phyloP scores from a whole-genome alignment of 1,140 invertebrate genomes.

The Eumeta japonica region DNA sequence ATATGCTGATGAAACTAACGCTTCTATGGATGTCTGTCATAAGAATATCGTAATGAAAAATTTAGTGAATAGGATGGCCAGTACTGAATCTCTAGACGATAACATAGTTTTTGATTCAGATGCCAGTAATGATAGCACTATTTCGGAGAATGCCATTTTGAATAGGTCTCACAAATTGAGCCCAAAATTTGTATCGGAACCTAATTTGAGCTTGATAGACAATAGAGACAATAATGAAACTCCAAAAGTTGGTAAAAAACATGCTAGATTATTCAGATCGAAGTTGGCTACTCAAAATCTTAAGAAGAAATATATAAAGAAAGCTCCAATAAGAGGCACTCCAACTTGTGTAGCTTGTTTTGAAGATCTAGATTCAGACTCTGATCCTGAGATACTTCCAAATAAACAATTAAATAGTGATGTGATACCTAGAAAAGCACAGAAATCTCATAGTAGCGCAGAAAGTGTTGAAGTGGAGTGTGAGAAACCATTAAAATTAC shows the following conservation, averaged over 20 bases:
- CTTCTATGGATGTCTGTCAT: slow-evolving; percentile 39
- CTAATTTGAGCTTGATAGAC: slow-evolving; percentile 44
- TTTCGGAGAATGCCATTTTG: slow-evolving; percentile 40
- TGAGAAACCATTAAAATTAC: too few relatives aligned
- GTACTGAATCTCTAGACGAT: slow-evolving; percentile 33
- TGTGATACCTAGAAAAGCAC: slow-evolving; percentile 14
- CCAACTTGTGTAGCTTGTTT: slow-evolving; percentile 45
- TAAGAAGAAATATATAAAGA: slow-evolving; percentile 45
- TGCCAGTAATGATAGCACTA: slow-evolving; percentile 38
- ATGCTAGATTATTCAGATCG: slow-evolving; percentile 38
- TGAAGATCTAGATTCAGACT: slow-evolving; percentile 36
- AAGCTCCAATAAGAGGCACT: slow-evolving; percentile 26
- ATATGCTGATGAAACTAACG: slow-evolving; percentile 23
- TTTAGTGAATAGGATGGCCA: slow-evolving; percentile 42
- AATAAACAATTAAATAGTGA: too few relatives aligned
- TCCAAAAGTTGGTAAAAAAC: slow-evolving; percentile 41
- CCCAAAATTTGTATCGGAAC: slow-evolving; percentile 52
- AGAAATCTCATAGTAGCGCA: slow-evolving; percentile 10
- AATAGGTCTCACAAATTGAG: slow-evolving; percentile 34
- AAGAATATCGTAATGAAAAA: slow-evolving; percentile 47
- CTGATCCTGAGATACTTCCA: slow-evolving; percentile 26
- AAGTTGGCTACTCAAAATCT: slow-evolving; percentile 32
- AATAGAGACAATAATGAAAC: slow-evolving; percentile 29
- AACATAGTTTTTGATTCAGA: slow-evolving; percentile 41
- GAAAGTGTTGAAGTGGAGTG: too few relatives aligned